Evolutionary conservation across 2,797 vertebrate genomes (phyloP).

Genomic region (Intellagama lesueurii): DNA sequence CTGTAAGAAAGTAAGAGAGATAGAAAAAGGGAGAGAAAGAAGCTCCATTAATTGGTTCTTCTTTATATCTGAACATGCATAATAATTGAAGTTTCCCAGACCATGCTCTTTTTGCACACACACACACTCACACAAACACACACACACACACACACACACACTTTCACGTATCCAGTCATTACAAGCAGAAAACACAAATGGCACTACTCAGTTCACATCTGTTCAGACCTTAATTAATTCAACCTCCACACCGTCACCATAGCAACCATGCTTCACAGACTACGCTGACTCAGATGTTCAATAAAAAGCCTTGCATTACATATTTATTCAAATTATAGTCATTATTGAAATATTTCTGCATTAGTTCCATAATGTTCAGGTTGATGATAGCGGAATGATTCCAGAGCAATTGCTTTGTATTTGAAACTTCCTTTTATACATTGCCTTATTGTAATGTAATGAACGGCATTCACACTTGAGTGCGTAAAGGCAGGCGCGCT

Average conservation of each 20-base stretch:
- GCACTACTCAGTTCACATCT: conserved; percentile 71
- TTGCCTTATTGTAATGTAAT: conserved; percentile 57
- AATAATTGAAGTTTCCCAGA: conserved; percentile 27
- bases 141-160: background rate
- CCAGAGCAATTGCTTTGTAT: conserved; percentile 30
- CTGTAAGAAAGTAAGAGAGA: background rate
- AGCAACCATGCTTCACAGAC: conserved; percentile 71
- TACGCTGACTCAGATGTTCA: conserved; percentile 55
- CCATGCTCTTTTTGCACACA: conserved; percentile 17
- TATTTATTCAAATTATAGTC: conserved; percentile 67
- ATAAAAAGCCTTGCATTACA: conserved; percentile 60
- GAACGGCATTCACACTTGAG: conserved; percentile 17
- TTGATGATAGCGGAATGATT: conserved; percentile 41
- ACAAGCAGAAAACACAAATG: conserved; percentile 69
- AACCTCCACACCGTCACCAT: conserved; percentile 64
- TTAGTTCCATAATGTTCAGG: conserved; percentile 43
- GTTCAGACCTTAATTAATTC: conserved; percentile 78
- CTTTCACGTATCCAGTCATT: conserved; percentile 55
- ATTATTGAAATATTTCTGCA: conserved; percentile 51
- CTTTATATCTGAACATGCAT: conserved; percentile 47
- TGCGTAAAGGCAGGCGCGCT: background rate
- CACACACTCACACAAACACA: background rate
- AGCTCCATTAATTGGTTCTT: background rate
- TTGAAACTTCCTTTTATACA: conserved; percentile 48
- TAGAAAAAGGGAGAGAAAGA: too few species aligned